A percentile compares a stretch with the other conserved stretches of the same genome.
phyloP scores from a whole-genome alignment of 1,140 invertebrate species.

The Eriocheir sinensis region DNA sequence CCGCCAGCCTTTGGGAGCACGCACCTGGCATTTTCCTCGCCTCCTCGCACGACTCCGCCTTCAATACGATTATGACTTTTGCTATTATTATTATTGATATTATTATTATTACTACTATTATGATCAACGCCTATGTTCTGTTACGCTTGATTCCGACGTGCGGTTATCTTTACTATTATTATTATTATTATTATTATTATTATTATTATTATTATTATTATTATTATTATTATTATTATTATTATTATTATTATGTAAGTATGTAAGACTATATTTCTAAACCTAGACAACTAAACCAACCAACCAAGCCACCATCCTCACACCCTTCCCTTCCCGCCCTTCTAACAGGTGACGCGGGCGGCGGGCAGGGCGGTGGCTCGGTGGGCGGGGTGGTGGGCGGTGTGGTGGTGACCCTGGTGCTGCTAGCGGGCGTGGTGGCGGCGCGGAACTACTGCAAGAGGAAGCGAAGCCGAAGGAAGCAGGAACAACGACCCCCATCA shows the following conservation, averaged over 20 bases:
- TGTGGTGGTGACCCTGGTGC: conserved; percentile 47
- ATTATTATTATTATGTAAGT: no score
- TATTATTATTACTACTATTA: no score
- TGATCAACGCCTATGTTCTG: not conserved
- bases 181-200: conserved; percentile 28
- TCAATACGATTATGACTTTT: no score
- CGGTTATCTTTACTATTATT: not conserved
- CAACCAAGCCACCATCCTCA: no score
- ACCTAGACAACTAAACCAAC: no score
- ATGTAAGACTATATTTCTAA: no score
- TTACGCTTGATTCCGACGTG: not conserved
- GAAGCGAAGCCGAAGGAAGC: conserved; percentile 42
- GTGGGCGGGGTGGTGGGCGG: conserved; percentile 62
- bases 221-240: not conserved
- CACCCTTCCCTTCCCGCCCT: not conserved
- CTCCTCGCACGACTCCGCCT: no score
- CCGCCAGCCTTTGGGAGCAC: no score
- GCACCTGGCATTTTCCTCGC: no score
- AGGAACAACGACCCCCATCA: conserved; percentile 29
- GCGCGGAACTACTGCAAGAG: conserved; percentile 9
- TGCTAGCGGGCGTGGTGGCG: conserved; percentile 47
- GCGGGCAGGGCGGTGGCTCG: not conserved
- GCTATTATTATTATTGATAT: no score
- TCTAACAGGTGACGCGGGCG: conserved; percentile 32
- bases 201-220: not conserved